Percentiles rank a stretch among this genome's conserved stretches.
phyloP scores from a whole-genome alignment of 2,888 invertebrate genomes.

The Entomobrya multifasciata region DNA sequence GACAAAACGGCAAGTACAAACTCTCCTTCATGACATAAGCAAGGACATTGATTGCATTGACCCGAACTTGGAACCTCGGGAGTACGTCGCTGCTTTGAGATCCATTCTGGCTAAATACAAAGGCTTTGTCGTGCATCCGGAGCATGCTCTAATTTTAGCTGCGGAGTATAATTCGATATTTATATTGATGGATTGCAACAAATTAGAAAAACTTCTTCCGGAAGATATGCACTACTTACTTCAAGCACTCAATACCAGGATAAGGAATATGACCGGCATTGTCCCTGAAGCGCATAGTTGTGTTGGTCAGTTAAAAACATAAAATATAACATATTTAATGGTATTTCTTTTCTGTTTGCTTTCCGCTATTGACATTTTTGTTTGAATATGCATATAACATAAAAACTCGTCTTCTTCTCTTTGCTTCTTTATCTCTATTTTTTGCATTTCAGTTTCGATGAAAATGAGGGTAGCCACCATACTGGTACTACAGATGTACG shows the following conservation, averaged over 20 bases:
- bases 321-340: neutral
- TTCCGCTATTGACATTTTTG: too few species aligned
- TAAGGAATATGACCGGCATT: neutral
- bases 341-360: too few species aligned
- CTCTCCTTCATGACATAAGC: neutral
- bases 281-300: neutral
- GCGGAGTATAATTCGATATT: neutral
- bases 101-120: neutral
- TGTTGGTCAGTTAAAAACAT: neutral
- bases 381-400: neutral
- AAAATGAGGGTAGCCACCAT: slow-evolving; percentile 9
- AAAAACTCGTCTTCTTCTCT: neutral
- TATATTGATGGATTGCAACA: neutral
- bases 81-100: neutral
- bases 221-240: neutral
- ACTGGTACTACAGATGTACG: neutral
- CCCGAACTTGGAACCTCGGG: neutral
- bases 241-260: neutral
- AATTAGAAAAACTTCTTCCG: neutral
- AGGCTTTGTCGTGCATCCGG: neutral
- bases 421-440: neutral
- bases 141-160: neutral
- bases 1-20: neutral
- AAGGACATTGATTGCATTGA: neutral
- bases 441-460: neutral